Conservation (phyloP, 2,113 vertebrate species). For the Pygoscelis antarcticus region DNA sequence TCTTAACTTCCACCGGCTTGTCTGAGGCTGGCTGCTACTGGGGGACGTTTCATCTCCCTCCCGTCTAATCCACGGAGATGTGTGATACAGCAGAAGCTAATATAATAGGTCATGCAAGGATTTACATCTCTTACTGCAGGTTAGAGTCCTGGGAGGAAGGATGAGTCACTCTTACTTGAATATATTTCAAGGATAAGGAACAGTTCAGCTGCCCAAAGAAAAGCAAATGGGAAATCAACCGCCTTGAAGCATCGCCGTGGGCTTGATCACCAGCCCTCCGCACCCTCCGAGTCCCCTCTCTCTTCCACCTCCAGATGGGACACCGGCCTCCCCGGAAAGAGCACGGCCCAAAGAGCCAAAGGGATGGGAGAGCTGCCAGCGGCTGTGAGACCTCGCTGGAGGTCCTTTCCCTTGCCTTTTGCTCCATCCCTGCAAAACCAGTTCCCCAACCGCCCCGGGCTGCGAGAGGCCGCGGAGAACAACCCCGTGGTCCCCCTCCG, state of each 20-base stretch:
- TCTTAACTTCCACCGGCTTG: slow-evolving; percentile 36
- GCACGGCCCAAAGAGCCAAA: background rate
- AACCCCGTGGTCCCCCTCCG: fast-evolving
- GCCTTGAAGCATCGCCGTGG: background rate
- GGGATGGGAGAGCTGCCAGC: background rate
- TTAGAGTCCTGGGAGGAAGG: slow-evolving; percentile 41
- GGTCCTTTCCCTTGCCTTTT: background rate
- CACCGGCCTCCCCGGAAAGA: background rate
- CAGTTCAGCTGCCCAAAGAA: background rate
- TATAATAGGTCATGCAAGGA: slow-evolving; percentile 69
- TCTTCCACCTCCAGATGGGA: background rate
- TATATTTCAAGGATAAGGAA: slow-evolving; percentile 25
- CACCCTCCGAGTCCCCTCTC: background rate
- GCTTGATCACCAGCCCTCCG: background rate
- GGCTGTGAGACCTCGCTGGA: fast-evolving
- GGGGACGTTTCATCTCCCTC: background rate
- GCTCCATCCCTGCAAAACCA: background rate
- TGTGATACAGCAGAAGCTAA: slow-evolving; percentile 68
- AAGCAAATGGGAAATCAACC: background rate
- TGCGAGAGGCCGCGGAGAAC: background rate
- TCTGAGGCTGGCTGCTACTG: background rate
- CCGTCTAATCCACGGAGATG: slow-evolving; percentile 45
- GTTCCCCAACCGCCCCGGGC: background rate
- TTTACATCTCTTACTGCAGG: slow-evolving; percentile 69
- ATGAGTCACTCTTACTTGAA: slow-evolving; percentile 55